Conservation (phyloP, 2,888 invertebrate species). For the Microctonus brassicae region DNA sequence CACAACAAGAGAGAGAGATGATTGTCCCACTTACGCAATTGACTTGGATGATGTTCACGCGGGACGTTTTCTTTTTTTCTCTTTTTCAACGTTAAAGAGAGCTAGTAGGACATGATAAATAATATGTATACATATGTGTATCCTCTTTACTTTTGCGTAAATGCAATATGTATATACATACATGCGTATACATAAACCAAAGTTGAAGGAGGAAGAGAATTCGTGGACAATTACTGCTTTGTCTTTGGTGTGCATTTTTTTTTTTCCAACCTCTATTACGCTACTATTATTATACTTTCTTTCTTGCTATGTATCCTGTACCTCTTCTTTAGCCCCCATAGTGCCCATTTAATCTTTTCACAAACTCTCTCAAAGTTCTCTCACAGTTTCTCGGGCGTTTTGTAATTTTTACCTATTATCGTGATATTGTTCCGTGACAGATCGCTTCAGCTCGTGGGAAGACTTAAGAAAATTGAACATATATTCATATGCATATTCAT, state of each 20-base stretch:
- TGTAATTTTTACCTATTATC: constrained; percentile 31
- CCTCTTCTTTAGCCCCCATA: background rate
- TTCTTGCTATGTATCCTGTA: constrained; percentile 12
- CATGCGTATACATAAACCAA: background rate
- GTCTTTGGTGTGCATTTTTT: constrained; percentile 14
- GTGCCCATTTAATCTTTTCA: constrained; percentile 6
- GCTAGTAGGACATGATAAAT: background rate
- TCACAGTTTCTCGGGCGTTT: constrained; percentile 33
- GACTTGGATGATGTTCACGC: constrained; percentile 16
- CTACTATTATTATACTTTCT: constrained; percentile 21
- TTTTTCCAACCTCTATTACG: constrained; percentile 19
- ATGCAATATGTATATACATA: background rate
- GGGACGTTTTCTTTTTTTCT: constrained; percentile 12
- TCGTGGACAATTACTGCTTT: constrained; percentile 28
- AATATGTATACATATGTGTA: background rate
- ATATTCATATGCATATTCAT: background rate
- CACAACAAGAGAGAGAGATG: constrained; percentile 11
- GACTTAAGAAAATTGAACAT: background rate
- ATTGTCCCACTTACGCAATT: constrained; percentile 32
- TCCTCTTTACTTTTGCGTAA: background rate
- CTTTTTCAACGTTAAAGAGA: background rate
- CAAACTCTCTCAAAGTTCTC: constrained; percentile 29
- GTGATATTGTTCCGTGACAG: constrained; percentile 2
- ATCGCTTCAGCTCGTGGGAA: constrained; percentile 3
- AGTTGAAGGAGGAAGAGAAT: constrained; percentile 26